Conservation (phyloP, 92 coral and sea anemone species). For the Porites evermanni region DNA sequence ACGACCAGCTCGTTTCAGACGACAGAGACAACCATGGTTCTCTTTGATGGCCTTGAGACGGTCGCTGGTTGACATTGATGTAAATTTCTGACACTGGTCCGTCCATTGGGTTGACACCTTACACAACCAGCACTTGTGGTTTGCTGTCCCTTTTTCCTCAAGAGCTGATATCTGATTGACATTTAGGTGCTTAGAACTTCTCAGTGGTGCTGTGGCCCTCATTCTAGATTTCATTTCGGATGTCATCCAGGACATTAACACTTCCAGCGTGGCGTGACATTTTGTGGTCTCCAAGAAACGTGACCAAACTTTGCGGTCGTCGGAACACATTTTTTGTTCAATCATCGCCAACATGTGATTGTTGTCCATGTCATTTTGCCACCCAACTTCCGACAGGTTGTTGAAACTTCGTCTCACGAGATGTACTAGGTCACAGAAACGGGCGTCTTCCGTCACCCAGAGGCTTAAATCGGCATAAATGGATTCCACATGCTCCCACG, state of each 20-base stretch:
- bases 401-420: conserved; percentile 54
- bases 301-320: conserved; percentile 67
- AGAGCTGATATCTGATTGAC: neutral
- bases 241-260: conserved; percentile 52
- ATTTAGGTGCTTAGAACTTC: conserved; percentile 2
- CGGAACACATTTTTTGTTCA: conserved; percentile 50
- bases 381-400: conserved; percentile 54
- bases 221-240: conserved; percentile 57
- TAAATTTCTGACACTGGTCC: neutral
- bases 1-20: conserved; percentile 59
- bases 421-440: conserved; percentile 66
- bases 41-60: conserved; percentile 49
- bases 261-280: conserved; percentile 48
- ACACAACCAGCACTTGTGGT: conserved; percentile 37
- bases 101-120: conserved; percentile 44
- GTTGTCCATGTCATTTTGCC: conserved; percentile 61
- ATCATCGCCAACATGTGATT: conserved; percentile 63
- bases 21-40: conserved; percentile 61
- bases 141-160: neutral
- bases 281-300: conserved; percentile 45
- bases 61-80: conserved; percentile 34
- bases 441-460: conserved; percentile 62
- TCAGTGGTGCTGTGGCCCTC: conserved; percentile 63
- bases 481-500: conserved; percentile 70
- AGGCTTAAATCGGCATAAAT: conserved; percentile 66